A percentile compares a stretch with the other conserved stretches of the same genome.
Evolutionary conservation across 2,797 vertebrate genomes (phyloP).

Genomic region (Manis crassicaudata): DNA sequence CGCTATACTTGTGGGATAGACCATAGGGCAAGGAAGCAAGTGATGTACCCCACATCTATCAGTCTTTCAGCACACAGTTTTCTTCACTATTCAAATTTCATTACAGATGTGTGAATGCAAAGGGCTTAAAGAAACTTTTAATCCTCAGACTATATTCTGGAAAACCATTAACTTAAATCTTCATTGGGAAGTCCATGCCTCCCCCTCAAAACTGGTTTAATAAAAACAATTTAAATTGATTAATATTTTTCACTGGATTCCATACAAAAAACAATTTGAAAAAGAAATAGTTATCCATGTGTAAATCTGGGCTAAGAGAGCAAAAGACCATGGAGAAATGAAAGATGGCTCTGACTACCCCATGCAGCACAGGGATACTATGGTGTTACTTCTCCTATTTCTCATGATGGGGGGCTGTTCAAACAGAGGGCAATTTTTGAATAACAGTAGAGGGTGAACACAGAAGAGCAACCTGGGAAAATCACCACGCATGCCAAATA

Average conservation of each 20-base stretch:
- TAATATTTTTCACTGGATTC: slow-evolving; percentile 40
- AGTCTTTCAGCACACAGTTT: background rate
- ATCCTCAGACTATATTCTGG: background rate
- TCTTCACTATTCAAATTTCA: slow-evolving; percentile 28
- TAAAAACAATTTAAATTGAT: slow-evolving; percentile 45
- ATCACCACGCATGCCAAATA: slow-evolving; percentile 48
- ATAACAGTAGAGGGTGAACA: slow-evolving; percentile 48
- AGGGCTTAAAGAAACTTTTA: slow-evolving; percentile 8
- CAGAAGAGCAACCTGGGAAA: slow-evolving; percentile 56
- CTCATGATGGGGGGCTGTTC: slow-evolving; percentile 59
- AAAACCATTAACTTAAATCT: slow-evolving; percentile 45
- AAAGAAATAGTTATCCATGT: slow-evolving; percentile 45
- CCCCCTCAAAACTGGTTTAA: background rate
- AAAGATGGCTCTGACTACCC: slow-evolving; percentile 52
- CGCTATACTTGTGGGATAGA: background rate
- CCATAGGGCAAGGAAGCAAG: background rate
- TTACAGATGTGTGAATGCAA: slow-evolving; percentile 3
- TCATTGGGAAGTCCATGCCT: background rate
- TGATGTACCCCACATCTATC: background rate
- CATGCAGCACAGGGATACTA: background rate
- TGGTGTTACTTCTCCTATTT: slow-evolving; percentile 15
- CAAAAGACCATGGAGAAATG: slow-evolving; percentile 64
- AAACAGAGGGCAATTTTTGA: slow-evolving; percentile 63
- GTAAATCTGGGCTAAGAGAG: slow-evolving; percentile 68
- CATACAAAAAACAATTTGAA: slow-evolving; percentile 36